Evolutionary conservation across 2,113 vertebrate genomes (phyloP), one percentile per base, ranked within the genome.

Genomic region (Mesembrinibis cayennensis): DNA sequence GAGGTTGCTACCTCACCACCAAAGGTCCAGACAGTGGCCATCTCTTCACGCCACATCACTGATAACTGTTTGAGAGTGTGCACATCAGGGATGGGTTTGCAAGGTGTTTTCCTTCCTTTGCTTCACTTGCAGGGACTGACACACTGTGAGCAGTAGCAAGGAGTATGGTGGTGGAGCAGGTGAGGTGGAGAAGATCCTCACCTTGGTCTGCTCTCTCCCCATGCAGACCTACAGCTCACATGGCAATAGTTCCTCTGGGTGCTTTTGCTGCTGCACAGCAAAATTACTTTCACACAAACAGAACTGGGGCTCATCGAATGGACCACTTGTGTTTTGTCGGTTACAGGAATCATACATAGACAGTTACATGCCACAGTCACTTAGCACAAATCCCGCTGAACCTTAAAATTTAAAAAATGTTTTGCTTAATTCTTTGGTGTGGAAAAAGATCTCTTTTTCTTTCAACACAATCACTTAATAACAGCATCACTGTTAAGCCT

Each of bases 101-200:
- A 62, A 45, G 7, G 47, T 53, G 16, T 44, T 47, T 50, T 42
- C 13, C 23, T 79, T 36, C 3, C 15, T 27, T 67, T 69, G 16
- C 5, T 82, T 21, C 23, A 4, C 22, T 36, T 23, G 13, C 18
- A 45, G 40, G 38, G 26, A 21, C 29, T 4, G 8, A 16, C 13
- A 11, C 7, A 7, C 13, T 18, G 13, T 29, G 30, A 71, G 19
- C 5, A 45, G 42, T 14, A 84, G 5, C 13, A 26, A 78, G 12
- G 19, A 7, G 3, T 26, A 20, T 49, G 10, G 18, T 25, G 10
- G 7, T 47, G 16, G 23, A 79, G 30, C 0, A 0, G 11, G 3
- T 61, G 45, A 85, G 9, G n/a, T 13, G 16, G 19, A 85, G 23
- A 74, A 56, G 30, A 7, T 4, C 14, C 13, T 59, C 2, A 1